These are phyloP conservation scores for Sycophila sp. DNA, from an alignment of 1,140 invertebrate species.

Conservation along the genomic window DNA sequence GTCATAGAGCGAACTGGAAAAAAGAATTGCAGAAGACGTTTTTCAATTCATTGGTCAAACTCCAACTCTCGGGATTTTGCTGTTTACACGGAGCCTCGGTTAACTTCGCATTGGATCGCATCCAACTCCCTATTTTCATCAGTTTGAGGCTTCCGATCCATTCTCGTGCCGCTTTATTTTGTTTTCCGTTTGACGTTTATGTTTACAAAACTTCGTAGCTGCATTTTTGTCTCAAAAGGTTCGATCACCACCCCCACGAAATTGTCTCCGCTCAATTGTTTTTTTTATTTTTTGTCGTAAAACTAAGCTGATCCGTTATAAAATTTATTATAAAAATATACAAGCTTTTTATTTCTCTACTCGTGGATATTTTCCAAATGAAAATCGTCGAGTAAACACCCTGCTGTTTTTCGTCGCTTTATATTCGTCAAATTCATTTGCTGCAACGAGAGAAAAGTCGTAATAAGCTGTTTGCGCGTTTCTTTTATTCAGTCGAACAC, in stretches of 20 bases:
- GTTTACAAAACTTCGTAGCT: constrained; percentile 9
- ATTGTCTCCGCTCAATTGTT: not conserved
- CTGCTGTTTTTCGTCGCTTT: too few relatives aligned
- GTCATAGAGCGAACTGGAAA: not conserved
- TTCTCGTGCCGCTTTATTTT: constrained; percentile 14
- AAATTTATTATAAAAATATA: too few relatives aligned
- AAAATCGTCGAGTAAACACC: too few relatives aligned
- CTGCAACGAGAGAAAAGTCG: too few relatives aligned
- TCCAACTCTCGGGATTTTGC: constrained; percentile 5
- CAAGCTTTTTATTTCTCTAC: too few relatives aligned
- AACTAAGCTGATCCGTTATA: too few relatives aligned
- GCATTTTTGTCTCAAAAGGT: too few relatives aligned
- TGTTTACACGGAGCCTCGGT: constrained; percentile 27
- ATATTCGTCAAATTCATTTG: too few relatives aligned
- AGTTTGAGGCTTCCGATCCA: constrained; percentile 30
- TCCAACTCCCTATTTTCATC: constrained; percentile 39
- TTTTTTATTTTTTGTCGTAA: not conserved
- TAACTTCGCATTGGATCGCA: constrained; percentile 30
- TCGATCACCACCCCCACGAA: not conserved
- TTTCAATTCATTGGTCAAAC: constrained; percentile 30
- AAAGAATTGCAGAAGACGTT: constrained; percentile 14
- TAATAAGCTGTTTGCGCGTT: too few relatives aligned
- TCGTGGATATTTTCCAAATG: too few relatives aligned
- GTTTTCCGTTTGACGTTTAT: constrained; percentile 17
- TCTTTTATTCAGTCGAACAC: too few relatives aligned